phyloP scores from a whole-genome alignment of 2,797 vertebrate species.

The Fistularia tabacaria region DNA sequence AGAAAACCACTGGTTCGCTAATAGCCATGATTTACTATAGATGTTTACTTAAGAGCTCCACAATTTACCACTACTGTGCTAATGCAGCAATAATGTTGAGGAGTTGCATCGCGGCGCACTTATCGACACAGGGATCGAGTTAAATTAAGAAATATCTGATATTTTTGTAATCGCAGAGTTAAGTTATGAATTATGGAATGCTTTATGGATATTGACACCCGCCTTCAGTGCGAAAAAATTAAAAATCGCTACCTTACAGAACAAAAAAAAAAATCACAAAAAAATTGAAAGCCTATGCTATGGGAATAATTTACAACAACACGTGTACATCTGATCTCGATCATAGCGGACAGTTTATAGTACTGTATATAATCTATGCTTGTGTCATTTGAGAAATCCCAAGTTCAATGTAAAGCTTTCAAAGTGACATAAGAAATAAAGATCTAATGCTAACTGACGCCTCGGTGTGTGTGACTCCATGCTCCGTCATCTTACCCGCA shows the following conservation, averaged over 20 bases:
- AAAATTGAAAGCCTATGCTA: constrained; percentile 58
- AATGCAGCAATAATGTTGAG: constrained; percentile 71
- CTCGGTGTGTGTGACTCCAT: too few species aligned
- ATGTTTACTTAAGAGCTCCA: constrained; percentile 73
- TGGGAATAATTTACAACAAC: constrained; percentile 62
- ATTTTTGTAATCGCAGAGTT: constrained; percentile 72
- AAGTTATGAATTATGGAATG: constrained; percentile 72
- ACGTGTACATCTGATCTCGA: constrained; percentile 75
- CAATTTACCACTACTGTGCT: constrained; percentile 67
- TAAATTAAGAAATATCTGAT: constrained; percentile 62
- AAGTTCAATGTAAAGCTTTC: constrained; percentile 75
- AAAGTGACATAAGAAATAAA: constrained; percentile 83
- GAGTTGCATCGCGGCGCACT: constrained; percentile 55
- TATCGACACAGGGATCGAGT: constrained; percentile 65
- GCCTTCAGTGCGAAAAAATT: constrained; percentile 41
- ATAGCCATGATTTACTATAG: constrained; percentile 75
- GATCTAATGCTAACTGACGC: constrained; percentile 60
- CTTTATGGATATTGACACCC: constrained; percentile 69
- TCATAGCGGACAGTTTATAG: constrained; percentile 78
- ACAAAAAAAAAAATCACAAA: constrained; percentile 42
- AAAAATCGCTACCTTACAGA: too few species aligned
- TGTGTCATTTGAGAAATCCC: constrained; percentile 75
- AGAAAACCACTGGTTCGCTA: constrained; percentile 47
- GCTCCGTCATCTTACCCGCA: too few species aligned
- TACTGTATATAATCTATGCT: constrained; percentile 78